phyloP scores from a whole-genome alignment of 2,888 invertebrate species.

The Parasteatoda lunata region DNA sequence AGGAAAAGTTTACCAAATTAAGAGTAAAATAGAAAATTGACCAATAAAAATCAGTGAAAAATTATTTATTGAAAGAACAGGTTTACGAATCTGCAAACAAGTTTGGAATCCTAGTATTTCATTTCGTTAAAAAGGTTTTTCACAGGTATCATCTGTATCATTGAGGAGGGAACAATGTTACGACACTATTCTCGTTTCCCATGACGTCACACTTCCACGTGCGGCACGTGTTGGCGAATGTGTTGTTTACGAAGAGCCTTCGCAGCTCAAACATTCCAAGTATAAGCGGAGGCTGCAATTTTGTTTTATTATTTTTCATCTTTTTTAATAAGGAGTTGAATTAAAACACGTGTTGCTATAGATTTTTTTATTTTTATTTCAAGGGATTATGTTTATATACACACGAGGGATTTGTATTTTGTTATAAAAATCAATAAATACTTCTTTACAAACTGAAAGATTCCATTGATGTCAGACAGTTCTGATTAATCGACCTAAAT shows the following conservation, averaged over 20 bases:
- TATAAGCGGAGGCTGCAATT: constrained; percentile 15
- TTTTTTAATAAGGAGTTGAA: no score
- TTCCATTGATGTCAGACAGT: no score
- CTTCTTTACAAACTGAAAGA: no score
- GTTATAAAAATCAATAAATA: no score
- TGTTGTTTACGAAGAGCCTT: constrained; percentile 55
- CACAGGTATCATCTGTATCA: neutral
- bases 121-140: constrained; percentile 4
- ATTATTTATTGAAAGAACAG: constrained; percentile 6
- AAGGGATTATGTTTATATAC: no score
- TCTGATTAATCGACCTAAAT: no score
- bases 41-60: neutral
- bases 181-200: constrained; percentile 24
- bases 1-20: neutral
- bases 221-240: constrained; percentile 55
- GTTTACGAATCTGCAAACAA: constrained; percentile 34
- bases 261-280: constrained; percentile 23
- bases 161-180: constrained; percentile 3
- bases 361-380: no score
- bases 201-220: constrained; percentile 54
- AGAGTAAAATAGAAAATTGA: neutral
- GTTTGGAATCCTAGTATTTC: constrained; percentile 29
- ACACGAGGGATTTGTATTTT: no score
- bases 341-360: no score
- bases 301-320: no score